Evolutionary conservation across 2,113 vertebrate species (phyloP).

Genomic region (Salvelinus fontinalis): DNA sequence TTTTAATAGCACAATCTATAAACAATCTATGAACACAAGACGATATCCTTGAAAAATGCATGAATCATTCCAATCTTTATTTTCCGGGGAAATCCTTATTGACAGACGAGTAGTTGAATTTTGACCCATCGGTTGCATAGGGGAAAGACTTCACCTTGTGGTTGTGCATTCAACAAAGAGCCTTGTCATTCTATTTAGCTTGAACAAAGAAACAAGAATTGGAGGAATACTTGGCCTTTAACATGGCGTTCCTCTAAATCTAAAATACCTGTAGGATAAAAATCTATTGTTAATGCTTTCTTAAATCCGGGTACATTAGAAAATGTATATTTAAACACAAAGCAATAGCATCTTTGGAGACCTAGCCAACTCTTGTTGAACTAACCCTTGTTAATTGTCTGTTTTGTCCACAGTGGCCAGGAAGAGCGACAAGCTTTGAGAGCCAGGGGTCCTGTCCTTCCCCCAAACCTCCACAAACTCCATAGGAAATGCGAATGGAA

Average conservation of each 20-base stretch:
- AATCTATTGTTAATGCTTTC: too few relatives aligned
- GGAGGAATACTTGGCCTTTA: too few relatives aligned
- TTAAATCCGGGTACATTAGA: too few relatives aligned
- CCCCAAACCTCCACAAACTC: constrained; percentile 87
- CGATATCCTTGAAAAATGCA: constrained; percentile 7
- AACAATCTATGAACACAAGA: not conserved
- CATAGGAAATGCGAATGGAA: constrained; percentile 37
- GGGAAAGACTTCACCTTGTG: too few relatives aligned
- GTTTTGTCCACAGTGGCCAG: constrained; percentile 82
- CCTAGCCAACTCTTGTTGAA: not conserved
- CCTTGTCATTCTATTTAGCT: too few relatives aligned
- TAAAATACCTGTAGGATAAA: too few relatives aligned
- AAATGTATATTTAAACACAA: too few relatives aligned
- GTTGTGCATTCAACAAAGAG: too few relatives aligned
- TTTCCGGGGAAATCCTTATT: not conserved
- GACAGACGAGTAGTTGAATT: not conserved
- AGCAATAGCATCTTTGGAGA: too few relatives aligned
- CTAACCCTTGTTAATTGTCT: not conserved
- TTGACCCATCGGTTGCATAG: not conserved
- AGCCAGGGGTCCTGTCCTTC: constrained; percentile 96
- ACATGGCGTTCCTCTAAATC: too few relatives aligned
- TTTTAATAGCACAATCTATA: not conserved
- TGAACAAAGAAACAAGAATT: too few relatives aligned
- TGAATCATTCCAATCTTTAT: not conserved
- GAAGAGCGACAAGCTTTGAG: constrained; percentile 93